A percentile compares a stretch with the other conserved stretches of the same genome.
Evolutionary conservation across 2,797 vertebrate species (phyloP).

Genomic region (Nannoperca obscura): DNA sequence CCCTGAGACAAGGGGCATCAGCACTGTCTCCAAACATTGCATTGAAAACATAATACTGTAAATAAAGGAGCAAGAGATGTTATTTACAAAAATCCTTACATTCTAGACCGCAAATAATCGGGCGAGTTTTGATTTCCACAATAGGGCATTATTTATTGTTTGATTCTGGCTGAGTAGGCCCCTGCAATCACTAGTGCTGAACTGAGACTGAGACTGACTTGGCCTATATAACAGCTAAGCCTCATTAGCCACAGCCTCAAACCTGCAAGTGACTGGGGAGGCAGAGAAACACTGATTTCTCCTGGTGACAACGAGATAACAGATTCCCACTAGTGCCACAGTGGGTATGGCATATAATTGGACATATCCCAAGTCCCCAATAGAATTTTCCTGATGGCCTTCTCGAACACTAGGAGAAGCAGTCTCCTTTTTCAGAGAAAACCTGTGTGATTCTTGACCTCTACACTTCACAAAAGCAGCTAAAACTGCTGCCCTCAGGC

Average conservation of each 20-base stretch:
- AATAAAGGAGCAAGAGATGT: constrained; percentile 22
- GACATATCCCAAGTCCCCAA: constrained; percentile 54
- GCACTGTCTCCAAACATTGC: background rate
- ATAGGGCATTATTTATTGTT: constrained; percentile 68
- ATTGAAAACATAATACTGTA: constrained; percentile 6
- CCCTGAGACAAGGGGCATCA: constrained; percentile 27
- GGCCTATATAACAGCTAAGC: constrained; percentile 76
- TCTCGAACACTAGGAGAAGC: constrained; percentile 4
- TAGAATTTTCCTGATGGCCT: constrained; percentile 29
- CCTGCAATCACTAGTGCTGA: constrained; percentile 56
- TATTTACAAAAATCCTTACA: constrained; percentile 37
- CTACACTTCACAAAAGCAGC: background rate
- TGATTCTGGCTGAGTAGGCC: constrained; percentile 56
- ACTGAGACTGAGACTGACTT: constrained; percentile 67
- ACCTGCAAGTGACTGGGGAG: constrained; percentile 68
- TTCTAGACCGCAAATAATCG: constrained; percentile 27
- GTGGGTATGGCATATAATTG: constrained; percentile 58
- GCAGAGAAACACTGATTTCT: constrained; percentile 69
- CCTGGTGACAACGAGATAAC: constrained; percentile 67
- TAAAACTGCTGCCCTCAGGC: background rate
- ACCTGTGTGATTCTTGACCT: constrained; percentile 43
- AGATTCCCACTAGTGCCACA: constrained; percentile 56
- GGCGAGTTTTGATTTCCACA: constrained; percentile 43
- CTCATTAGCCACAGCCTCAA: constrained; percentile 79
- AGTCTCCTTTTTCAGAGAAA: constrained; percentile 13